Evolutionary conservation across 1,140 invertebrate genomes (phyloP).

Genomic region (Heterodera schachtii): DNA sequence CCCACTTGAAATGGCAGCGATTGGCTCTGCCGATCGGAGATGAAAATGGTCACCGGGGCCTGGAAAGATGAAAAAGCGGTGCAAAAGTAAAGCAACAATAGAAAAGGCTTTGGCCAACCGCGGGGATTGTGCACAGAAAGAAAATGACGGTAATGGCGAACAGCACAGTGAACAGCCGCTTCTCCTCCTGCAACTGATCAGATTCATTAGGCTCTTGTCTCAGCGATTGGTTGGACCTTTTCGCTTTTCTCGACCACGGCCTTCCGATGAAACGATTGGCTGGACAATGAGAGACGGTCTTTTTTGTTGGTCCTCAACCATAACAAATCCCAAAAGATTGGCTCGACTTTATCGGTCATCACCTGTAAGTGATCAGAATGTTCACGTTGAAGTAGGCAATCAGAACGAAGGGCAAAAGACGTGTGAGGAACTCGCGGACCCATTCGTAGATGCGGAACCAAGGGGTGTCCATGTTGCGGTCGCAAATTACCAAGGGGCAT

Average conservation of each 20-base stretch:
- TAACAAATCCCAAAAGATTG: background rate
- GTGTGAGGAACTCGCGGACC: conserved; percentile 59
- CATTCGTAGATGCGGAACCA: conserved; percentile 62
- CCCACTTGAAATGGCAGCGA: conserved; percentile 60
- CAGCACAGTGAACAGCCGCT: conserved; percentile 60
- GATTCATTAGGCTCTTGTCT: background rate
- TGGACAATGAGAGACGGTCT: conserved; percentile 55
- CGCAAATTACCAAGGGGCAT: conserved; percentile 57
- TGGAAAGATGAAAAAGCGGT: conserved; percentile 10
- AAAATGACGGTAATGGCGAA: conserved; percentile 64
- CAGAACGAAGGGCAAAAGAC: conserved; percentile 63
- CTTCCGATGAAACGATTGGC: conserved; percentile 53
- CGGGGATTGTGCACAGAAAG: conserved; percentile 64
- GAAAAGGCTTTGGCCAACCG: conserved; percentile 31
- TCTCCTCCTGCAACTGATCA: conserved; percentile 56
- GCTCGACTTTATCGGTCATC: background rate
- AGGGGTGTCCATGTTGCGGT: conserved; percentile 45
- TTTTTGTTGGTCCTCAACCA: conserved; percentile 54
- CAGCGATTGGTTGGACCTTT: conserved; percentile 33
- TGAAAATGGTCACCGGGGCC: conserved; percentile 62
- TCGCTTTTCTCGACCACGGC: conserved; percentile 58
- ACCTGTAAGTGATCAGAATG: conserved; percentile 61
- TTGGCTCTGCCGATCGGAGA: conserved; percentile 55
- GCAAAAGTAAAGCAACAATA: background rate
- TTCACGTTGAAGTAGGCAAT: conserved; percentile 62